Base-by-base conservation (phyloP, 92 coral and sea anemone genomes). In the Porites divaricata region DNA sequence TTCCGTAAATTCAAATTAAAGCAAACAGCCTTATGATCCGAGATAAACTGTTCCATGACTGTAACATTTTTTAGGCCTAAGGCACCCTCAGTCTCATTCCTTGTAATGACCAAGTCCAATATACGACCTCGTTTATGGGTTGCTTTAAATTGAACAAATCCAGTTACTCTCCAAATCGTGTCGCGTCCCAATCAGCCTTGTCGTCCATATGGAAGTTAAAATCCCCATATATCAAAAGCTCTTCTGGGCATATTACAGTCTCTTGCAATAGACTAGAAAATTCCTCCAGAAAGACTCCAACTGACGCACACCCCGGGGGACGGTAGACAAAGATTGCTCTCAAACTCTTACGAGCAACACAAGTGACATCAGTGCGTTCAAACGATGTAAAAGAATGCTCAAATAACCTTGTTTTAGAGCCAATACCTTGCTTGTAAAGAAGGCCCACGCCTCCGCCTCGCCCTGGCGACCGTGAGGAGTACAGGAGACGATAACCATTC, bases 161-260 rank as follows among this genome's bases (percentile, higher is more conserved):
- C 35, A 1, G 35, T 28, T 61, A 35, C 54, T 82, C 87, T 1
- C 70, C 23, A 69, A 82, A 52, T 45, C 81, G 49, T 54, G 51
- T 74, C 57, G 81, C 81, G 58, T 25, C 24, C 69, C 81, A 56
- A 83, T 83, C 53, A 52, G n/a, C 66, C 52, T 4, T 52, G 78
- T 61, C 80, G 67, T 81, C 86, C 49, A 81, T 72, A 53, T 81
- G 86, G 48, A 81, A 71, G 77, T 81, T 81, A 72, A 81, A 81
- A 52, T 71, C 67, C 16, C 86, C 86, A 16, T 23, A 28, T 28
- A 28, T 28, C 35, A 28, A 28, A 28, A 28, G 35, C 35, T 28
- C 35, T 28, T 28, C 35, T 15, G 51, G 67, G 69, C 86, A 81
- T 8, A 81, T n/a, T 48, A 15, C 68, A 69, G 24, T 67, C 50